Evolutionary conservation across 2,113 vertebrate species (phyloP), one percentile per base, ranked within the genome.

Genomic region (Clupea harengus): DNA sequence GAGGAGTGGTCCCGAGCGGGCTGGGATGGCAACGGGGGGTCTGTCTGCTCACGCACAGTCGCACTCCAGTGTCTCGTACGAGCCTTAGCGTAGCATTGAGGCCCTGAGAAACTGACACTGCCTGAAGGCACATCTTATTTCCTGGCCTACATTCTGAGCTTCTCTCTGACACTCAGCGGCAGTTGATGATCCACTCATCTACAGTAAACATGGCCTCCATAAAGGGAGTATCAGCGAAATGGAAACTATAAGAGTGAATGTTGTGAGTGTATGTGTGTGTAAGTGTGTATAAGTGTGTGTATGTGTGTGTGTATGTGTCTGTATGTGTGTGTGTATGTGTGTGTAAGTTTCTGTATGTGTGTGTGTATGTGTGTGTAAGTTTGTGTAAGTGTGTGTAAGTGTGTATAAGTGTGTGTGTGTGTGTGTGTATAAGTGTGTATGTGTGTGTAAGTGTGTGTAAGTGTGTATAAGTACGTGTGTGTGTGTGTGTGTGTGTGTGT

Each of bases 401-500:
- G 54, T 57, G 54, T 57, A 17, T 22, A 11, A 9, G 11, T 20
- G 52, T 54, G 52, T 17, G 15, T 17, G 52, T 54, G 18, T 57
- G 11, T 57, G 54, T 57, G 11, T 57, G 54, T 57, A 17, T 22
- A 17, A 18, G 54, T 57, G 54, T 13, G 54, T 13, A 17, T 57
- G 54, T 20, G 6, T 57, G 54, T 57, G 18, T 57, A 6, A n/a
- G 18, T 22, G 18, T 64, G 22, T 64, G 22, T 64, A 1, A n/a
- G 57, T n/a, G 57, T 64, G 57, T n/a, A 1, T 64, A 22, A 7
- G 0, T 64, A 3, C 50, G 83, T 13, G 67, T 88, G 85, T 82
- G 52, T 13, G 84, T 88, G 82, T 84, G 22, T 11, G 28, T 86
- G 57, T 86, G 83, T 85, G 54, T 49, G 47, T 80, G 50, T 49